Percentiles rank a stretch among this genome's conserved stretches.
Evolutionary conservation across 1,140 invertebrate genomes (phyloP).

Genomic region (Thaumatotibia leucotreta): DNA sequence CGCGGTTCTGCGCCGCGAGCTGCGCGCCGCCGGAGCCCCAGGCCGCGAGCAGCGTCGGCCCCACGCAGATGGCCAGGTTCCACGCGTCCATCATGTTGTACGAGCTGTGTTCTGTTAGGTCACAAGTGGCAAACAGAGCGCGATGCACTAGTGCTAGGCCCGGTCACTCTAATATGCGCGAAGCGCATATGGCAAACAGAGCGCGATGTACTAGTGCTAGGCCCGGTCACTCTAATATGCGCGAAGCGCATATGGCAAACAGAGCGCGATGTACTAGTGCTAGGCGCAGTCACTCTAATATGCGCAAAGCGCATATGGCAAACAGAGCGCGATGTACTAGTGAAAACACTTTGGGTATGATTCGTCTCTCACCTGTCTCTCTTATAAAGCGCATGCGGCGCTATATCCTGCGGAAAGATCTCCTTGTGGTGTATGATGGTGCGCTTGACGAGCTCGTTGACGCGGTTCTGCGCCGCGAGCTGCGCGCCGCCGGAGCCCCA

Average conservation of each 20-base stretch:
- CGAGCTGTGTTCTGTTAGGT: conserved; percentile 93
- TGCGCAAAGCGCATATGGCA: too few species aligned
- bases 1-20: conserved; percentile 95
- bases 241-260: too few species aligned
- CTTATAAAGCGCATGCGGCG: conserved; percentile 56
- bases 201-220: too few species aligned
- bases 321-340: too few species aligned
- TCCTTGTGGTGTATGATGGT: conserved; percentile 94
- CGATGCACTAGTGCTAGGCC: too few species aligned
- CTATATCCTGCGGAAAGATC: conserved; percentile 87
- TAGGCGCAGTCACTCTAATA: too few species aligned
- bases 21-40: conserved; percentile 95
- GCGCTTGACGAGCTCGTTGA: conserved; percentile 96
- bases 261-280: too few species aligned
- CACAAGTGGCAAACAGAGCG: too few species aligned
- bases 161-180: too few species aligned
- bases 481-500: conserved; percentile 95
- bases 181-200: too few species aligned
- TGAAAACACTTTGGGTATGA: too few species aligned
- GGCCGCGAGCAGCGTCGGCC: conserved; percentile 97
- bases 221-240: too few species aligned
- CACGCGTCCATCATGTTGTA: conserved; percentile 99
- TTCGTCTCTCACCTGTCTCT: conserved; percentile 17
- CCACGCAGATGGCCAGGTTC: conserved; percentile 98
- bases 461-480: conserved; percentile 95